These are phyloP conservation scores for Zelleria hepariella DNA, from an alignment of 2,888 invertebrate genomes.

Conservation along the genomic window DNA sequence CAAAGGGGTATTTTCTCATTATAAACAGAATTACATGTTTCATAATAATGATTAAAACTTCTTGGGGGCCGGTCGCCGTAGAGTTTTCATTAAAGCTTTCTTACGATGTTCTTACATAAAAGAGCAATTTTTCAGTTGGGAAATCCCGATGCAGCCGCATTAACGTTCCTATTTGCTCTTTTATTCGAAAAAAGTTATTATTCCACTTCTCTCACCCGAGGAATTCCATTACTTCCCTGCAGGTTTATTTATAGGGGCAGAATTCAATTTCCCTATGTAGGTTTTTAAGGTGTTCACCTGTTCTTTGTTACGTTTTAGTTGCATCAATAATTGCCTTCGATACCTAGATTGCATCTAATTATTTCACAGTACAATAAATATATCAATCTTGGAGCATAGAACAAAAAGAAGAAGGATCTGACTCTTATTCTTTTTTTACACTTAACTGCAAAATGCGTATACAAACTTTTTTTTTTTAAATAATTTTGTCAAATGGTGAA, in stretches of 20 bases:
- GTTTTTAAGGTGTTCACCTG: background rate
- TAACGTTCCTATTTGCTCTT: slow-evolving; percentile 62
- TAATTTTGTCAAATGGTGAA: no score
- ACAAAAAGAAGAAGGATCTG: no score
- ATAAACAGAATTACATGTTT: background rate
- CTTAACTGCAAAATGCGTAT: no score
- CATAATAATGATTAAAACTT: background rate
- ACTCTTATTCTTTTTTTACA: no score
- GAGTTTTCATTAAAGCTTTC: slow-evolving; percentile 63
- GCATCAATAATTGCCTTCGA: no score
- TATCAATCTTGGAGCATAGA: no score
- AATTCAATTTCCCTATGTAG: slow-evolving; percentile 28
- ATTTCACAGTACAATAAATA: no score
- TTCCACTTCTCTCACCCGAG: slow-evolving; percentile 54
- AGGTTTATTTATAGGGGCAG: slow-evolving; percentile 38
- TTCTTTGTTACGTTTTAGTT: no score
- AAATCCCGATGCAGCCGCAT: slow-evolving; percentile 67
- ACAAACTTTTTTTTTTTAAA: no score
- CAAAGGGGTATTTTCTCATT: background rate
- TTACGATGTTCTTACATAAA: slow-evolving; percentile 55
- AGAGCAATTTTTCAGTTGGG: slow-evolving; percentile 62
- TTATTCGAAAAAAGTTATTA: slow-evolving; percentile 64
- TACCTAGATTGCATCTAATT: no score
- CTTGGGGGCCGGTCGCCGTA: background rate
- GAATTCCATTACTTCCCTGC: slow-evolving; percentile 58